Evolutionary conservation across 2,113 vertebrate genomes (phyloP), one percentile per base, ranked within the genome.

Genomic region (Bagarius yarrelli): DNA sequence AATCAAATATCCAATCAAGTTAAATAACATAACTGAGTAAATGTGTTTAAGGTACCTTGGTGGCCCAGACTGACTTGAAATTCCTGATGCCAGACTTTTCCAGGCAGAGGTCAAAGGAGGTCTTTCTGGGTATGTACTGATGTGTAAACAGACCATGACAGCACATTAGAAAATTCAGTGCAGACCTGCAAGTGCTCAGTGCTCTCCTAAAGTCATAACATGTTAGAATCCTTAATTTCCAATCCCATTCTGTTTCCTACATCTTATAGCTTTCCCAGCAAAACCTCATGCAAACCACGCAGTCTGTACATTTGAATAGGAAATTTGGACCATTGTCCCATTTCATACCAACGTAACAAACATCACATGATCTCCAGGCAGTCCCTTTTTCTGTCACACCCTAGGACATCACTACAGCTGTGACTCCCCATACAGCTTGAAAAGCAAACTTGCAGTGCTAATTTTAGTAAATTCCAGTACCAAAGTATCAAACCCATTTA

Each of bases 71-170:
- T 79, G 55, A 25, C 80, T 77, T 1, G 53, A 91, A 36, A 81
- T 44, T 44, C 87, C 87, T 13, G 93, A 93, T 80, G 82, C 86
- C 36, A 90, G 52, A 75, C 92, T 93, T 80, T 90, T 91, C 90
- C 90, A 91, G 88, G 91, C 90, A 73, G 70, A 73, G 85, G 90
- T 90, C 44, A 93, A 84, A 55, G 79, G 19, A 0, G 88, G 88
- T 79, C 81, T 87, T 87, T 91, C 90, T 73, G 89, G 88, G 88
- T 76, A 83, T 36, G 78, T 80, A 86, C 90, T 92, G 85, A 12
- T 85, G 64, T 81, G 88, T 85, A 61, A 91, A 84, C 53, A 86
- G 89, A 85, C 92, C 93, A 67, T 19, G 83, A 60, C 15, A 34
- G 30, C 60, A 79, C 25, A 60, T 79, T 12, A 69, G 55, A 66